Conservation (phyloP, 2,888 invertebrate species). For the Neocrepidodera transversa region DNA sequence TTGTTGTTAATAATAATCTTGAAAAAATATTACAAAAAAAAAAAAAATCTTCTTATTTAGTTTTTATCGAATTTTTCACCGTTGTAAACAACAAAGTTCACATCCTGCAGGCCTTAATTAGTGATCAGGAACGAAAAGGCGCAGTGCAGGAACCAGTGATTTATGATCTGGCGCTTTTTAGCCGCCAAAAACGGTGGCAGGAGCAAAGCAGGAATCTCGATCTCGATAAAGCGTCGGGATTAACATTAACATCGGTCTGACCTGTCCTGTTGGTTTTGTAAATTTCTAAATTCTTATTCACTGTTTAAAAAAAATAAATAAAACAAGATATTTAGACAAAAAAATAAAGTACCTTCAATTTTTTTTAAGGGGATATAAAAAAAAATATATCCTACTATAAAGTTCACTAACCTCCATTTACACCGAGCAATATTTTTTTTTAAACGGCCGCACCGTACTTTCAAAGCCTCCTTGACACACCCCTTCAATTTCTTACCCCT, state of each 20-base stretch:
- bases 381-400: too few species aligned
- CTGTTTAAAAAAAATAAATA: background rate
- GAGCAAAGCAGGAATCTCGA: background rate
- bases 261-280: conserved; percentile 6
- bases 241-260: conserved; percentile 17
- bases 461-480: conserved; percentile 24
- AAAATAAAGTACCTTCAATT: too few species aligned
- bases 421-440: background rate
- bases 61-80: conserved; percentile 11
- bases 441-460: background rate
- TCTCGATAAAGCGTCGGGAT: conserved; percentile 13
- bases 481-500: conserved; percentile 29
- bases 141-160: conserved; percentile 11
- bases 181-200: background rate
- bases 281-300: conserved; percentile 8
- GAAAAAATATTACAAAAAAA: too few species aligned
- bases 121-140: conserved; percentile 25
- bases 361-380: too few species aligned
- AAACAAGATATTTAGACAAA: too few species aligned
- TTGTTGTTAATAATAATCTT: too few species aligned
- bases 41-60: too few species aligned
- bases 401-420: background rate
- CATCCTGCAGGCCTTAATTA: conserved; percentile 35
- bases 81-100: conserved; percentile 26
- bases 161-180: conserved; percentile 18